Base-by-base conservation (phyloP, 2,888 invertebrate species). In the Catocala sponsa region DNA sequence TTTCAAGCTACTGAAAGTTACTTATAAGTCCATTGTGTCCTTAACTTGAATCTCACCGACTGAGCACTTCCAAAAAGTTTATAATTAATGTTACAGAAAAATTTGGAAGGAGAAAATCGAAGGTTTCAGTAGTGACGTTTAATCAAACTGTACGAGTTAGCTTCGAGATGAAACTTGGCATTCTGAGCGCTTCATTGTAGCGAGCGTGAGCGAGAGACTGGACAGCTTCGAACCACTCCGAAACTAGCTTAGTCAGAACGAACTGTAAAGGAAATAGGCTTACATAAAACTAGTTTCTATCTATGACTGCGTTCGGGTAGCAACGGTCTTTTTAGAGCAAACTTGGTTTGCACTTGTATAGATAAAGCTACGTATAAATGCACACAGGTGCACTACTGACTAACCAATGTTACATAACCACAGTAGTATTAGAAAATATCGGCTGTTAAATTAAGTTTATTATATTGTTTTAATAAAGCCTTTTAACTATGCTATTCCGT, bases 1-100 rank as follows among this genome's bases (percentile, higher is more conserved):
- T 74, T 61, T 43, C 56, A 68, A 58, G 64, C 51, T 65, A 53
- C 68, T 68, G 64, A 67, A 85, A 86, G 81, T 81, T 81, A 76
- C 78, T 63, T 74, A 56, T 66, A 71, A 64, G 74, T 71, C 82
- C 83, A 85, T 86, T 87, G 84, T 87, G 53, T 69, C 78, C 76
- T 76, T 78, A 78, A 84, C 79, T 83, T 63, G 66, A 66, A 63
- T 64, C 54, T 79, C 74, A 78, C 70, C 69, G 78, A 78, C 81
- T 73, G 72, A 70, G 79, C 79, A 75, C 74, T 75, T 75, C 80
- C 75, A 68, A 73, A 83, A 90, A 90, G 83, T 89, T 90, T 86
- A 86, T 89, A 89, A 89, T 89, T 87, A 87, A 88, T 84, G 83
- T 85, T 75, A 78, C 76, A 74, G 80, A 86, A 87, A 88, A 87